These are phyloP conservation scores for Druceiella hillmani DNA, from an alignment of 2,888 invertebrate species.

Conservation along the genomic window DNA sequence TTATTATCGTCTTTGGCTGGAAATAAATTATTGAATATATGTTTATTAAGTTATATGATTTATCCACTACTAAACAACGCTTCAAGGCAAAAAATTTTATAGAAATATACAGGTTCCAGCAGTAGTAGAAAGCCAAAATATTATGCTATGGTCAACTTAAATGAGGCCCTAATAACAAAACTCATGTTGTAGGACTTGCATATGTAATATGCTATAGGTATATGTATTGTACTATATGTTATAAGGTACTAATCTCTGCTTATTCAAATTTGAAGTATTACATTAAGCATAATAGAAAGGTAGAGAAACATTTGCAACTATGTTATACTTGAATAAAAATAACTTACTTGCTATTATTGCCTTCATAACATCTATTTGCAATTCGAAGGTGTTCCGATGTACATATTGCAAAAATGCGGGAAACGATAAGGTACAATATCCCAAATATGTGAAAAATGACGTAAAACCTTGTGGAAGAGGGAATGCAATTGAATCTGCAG, in stretches of 20 bases:
- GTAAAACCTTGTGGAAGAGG: conserved; percentile 83
- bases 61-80: no score
- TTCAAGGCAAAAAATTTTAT: no score
- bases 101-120: no score
- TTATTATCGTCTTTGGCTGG: conserved; percentile 46
- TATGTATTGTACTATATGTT: no score
- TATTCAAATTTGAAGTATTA: no score
- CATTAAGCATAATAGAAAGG: conserved; percentile 45
- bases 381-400: conserved; percentile 74
- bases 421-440: conserved; percentile 71
- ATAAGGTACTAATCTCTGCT: no score
- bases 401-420: conserved; percentile 80
- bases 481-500: conserved; percentile 74
- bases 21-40: conserved; percentile 15
- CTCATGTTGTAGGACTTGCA: no score
- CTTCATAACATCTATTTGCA: conserved; percentile 85
- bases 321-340: conserved; percentile 8
- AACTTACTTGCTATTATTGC: conserved; percentile 68
- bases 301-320: conserved; percentile 26
- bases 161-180: no score
- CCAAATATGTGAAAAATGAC: conserved; percentile 84
- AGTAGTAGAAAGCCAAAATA: no score
- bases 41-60: no score
- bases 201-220: no score
- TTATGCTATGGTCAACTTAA: no score